Evolutionary conservation across 2,797 vertebrate genomes (phyloP), one percentile per base, ranked within the genome.

Genomic region (Aphelocoma californica): DNA sequence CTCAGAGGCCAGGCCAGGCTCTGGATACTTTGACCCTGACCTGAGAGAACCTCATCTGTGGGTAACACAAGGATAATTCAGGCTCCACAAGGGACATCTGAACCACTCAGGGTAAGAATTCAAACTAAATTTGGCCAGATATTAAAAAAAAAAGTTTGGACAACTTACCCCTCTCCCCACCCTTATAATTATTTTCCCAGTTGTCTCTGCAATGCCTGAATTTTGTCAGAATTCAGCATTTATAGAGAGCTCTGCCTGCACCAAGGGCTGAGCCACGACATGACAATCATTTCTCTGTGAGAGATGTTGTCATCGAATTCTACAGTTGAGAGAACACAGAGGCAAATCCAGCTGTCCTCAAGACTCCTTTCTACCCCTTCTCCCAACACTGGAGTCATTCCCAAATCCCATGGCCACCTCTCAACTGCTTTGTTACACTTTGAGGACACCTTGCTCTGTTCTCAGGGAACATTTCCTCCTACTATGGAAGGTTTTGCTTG

Each of bases 121-220:
- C 86, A 85, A 92, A 82, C 18, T 21, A 20, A 85, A 77, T 74
- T 86, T 86, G 86, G 94, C 93, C 69, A 91, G 73, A 88, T 67
- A 75, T 36, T 29, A 84, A 92, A 83, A 85, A 70, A 61, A 56
- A 74, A 53, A 25, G 26, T 26, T 87, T 95, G 95, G 92, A 82
- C 44, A 81, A 60, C 34, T 42, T n/a, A 40, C 25, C 54, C 84
- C 79, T 84, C 56, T 96, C 91, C 87, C 94, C 74, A 4, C 94
- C 93, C 92, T 94, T 45, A 40, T 85, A 82, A 93, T 91, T 95
- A 61, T 79, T 95, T 96, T 85, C 80, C 74, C 87, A 92, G 82
- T 96, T 81, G 73, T 15, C 72, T 88, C 78, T 91, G 71, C 29
- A 53, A 3, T 45, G 89, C 51, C 80, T 87, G 86, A 85, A 48